Conservation (phyloP, 2,113 vertebrate species). For the Neolamprologus longior region DNA sequence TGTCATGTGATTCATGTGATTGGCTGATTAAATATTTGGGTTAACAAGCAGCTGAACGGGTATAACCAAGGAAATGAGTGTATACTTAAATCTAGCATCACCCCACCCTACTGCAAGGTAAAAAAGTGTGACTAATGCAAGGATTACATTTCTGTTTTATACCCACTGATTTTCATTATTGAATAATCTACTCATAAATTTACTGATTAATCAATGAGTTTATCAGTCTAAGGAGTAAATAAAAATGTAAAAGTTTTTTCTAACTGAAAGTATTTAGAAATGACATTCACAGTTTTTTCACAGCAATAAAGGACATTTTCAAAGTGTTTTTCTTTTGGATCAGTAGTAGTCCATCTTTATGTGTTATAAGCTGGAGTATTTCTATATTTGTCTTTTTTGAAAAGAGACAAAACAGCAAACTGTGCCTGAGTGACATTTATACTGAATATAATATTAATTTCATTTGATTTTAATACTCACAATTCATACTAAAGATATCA, state of each 20-base stretch:
- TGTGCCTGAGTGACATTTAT: background rate
- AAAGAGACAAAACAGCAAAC: background rate
- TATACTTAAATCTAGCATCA: background rate
- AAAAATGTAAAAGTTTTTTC: background rate
- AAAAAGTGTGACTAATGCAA: background rate
- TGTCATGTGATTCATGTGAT: background rate
- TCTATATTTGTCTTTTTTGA: background rate
- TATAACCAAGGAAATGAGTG: background rate
- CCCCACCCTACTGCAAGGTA: background rate
- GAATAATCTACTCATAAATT: background rate
- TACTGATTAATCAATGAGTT: background rate
- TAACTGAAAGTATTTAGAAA: background rate
- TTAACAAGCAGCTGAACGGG: background rate
- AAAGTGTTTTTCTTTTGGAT: background rate
- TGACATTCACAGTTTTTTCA: background rate
- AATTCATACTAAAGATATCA: background rate
- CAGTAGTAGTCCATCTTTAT: background rate
- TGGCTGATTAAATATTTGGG: background rate
- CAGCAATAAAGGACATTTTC: background rate
- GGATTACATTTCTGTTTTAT: background rate
- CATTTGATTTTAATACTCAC: background rate
- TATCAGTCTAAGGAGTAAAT: background rate
- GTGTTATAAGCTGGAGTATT: background rate
- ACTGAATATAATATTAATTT: background rate
- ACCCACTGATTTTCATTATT: background rate